Evolutionary conservation across 2,888 invertebrate species (phyloP).

Genomic region (Microplitis deprimator): DNA sequence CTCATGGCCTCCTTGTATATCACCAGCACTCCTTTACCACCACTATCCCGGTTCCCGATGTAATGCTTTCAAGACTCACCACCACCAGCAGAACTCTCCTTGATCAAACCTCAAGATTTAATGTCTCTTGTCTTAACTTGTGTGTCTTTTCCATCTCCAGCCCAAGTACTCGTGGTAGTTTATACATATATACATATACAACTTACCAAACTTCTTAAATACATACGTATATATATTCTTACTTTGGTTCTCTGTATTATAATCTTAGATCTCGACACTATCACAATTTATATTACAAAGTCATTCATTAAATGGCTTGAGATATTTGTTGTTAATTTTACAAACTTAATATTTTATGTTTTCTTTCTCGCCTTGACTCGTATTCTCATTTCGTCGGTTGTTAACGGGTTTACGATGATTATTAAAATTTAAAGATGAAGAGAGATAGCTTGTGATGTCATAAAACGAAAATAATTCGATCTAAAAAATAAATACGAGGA

Average conservation of each 20-base stretch:
- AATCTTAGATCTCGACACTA: background rate
- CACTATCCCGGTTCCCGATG: slow-evolving; percentile 16
- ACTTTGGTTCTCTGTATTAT: background rate
- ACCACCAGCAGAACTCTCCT: slow-evolving; percentile 8
- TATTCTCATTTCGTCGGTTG: background rate
- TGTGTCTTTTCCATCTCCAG: background rate
- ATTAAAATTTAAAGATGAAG: background rate
- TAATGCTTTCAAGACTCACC: background rate
- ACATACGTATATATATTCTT: too few relatives aligned
- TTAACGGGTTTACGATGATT: background rate
- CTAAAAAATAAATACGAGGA: background rate
- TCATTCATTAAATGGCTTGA: background rate
- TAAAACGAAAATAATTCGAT: background rate
- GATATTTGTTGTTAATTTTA: background rate
- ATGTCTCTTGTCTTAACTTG: background rate
- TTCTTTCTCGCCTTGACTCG: background rate
- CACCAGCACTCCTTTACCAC: slow-evolving; percentile 19
- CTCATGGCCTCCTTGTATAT: slow-evolving; percentile 49
- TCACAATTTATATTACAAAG: slow-evolving; percentile 4
- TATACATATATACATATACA: too few relatives aligned
- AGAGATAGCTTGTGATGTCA: background rate
- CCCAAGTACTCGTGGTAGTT: too few relatives aligned
- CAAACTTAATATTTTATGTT: background rate
- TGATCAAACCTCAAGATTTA: slow-evolving; percentile 32
- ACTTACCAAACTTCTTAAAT: too few relatives aligned